phyloP scores from a whole-genome alignment of 2,797 vertebrate genomes.

The Zalophus californianus region DNA sequence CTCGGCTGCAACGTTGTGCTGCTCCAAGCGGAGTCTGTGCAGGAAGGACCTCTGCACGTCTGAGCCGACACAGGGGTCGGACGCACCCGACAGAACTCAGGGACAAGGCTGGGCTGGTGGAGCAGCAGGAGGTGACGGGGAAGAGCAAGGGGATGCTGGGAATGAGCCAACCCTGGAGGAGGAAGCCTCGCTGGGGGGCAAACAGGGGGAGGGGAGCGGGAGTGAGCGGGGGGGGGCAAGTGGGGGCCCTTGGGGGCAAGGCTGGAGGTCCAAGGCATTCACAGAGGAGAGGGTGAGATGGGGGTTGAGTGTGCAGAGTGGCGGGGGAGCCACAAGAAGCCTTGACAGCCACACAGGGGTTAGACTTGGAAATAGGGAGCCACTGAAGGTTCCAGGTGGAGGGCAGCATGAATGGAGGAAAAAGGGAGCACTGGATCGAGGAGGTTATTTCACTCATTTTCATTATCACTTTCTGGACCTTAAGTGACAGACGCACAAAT shows the following conservation, averaged over 20 bases:
- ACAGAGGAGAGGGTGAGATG: neutral
- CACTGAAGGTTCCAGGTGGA: neutral
- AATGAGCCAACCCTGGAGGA: neutral
- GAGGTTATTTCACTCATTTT: neutral
- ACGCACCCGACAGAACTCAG: neutral
- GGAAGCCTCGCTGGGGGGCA: accelerated
- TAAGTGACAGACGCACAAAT: neutral
- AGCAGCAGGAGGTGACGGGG: neutral
- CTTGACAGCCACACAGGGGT: neutral
- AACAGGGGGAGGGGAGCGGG: too few relatives aligned
- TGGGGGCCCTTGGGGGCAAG: neutral
- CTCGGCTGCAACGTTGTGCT: too few relatives aligned
- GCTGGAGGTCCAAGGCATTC: neutral
- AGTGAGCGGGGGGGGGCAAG: too few relatives aligned
- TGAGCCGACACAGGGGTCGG: neutral
- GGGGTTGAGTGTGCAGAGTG: too few relatives aligned
- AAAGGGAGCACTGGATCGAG: neutral
- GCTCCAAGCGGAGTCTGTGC: neutral
- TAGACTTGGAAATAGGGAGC: neutral
- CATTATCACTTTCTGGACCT: neutral
- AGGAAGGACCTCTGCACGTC: neutral
- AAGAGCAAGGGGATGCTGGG: neutral
- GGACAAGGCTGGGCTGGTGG: too few relatives aligned
- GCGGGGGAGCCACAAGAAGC: neutral
- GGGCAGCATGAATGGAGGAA: neutral